Conservation (phyloP, 2,113 vertebrate genomes). For the Cephalopholis sonnerati region DNA sequence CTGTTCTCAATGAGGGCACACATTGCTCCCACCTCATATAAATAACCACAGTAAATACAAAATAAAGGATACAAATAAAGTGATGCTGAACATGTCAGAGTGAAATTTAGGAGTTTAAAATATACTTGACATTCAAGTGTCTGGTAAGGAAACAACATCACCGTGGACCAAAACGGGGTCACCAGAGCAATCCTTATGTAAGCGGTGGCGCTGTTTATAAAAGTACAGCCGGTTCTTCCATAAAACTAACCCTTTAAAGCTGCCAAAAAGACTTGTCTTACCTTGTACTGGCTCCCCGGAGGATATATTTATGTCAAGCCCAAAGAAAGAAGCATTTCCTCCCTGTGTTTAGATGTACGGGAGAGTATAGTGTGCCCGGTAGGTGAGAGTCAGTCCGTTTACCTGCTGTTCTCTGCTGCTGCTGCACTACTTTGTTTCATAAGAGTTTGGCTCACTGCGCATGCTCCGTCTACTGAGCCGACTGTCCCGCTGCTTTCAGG, state of each 20-base stretch:
- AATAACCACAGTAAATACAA: neutral
- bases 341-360: neutral
- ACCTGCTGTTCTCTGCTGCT: neutral
- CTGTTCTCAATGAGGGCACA: slow-evolving; percentile 1
- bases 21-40: neutral
- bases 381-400: no score
- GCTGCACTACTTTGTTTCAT: slow-evolving; percentile 57
- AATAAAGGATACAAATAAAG: neutral
- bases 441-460: slow-evolving; percentile 60
- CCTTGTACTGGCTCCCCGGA: slow-evolving; percentile 62
- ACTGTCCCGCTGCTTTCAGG: slow-evolving; percentile 3
- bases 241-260: neutral
- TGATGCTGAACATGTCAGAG: neutral
- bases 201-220: slow-evolving; percentile 60
- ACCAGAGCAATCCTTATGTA: slow-evolving; percentile 72
- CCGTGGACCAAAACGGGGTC: slow-evolving; percentile 70
- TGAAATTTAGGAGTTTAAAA: neutral
- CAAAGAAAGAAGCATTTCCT: slow-evolving; percentile 74
- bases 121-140: neutral
- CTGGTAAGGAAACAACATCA: neutral
- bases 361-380: neutral
- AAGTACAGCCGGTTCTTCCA: neutral
- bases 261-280: slow-evolving; percentile 22
- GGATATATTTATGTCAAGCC: slow-evolving; percentile 72
- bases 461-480: neutral